Percentiles rank a stretch among this genome's conserved stretches.
Conservation (phyloP, 2,113 vertebrate genomes). For the Phalacrocorax aristotelis region DNA sequence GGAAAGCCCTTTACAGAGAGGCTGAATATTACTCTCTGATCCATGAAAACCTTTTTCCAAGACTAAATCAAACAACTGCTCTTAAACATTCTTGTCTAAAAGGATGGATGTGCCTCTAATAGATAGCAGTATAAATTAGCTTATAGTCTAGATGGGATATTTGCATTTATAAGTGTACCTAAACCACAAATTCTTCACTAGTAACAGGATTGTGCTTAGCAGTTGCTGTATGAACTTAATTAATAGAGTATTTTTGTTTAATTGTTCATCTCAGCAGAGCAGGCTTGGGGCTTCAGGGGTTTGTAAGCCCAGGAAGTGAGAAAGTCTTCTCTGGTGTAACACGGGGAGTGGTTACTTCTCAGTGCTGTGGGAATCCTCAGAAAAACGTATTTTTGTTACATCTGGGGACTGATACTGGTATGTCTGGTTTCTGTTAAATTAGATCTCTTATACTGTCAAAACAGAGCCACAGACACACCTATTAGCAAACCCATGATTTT, state of each 20-base stretch:
- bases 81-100: background rate
- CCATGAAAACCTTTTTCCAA: background rate
- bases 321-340: background rate
- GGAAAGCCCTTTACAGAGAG: background rate
- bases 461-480: background rate
- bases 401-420: background rate
- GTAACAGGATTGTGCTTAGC: background rate
- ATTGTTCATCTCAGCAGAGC: background rate
- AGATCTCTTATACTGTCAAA: background rate
- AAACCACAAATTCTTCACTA: background rate
- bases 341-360: background rate
- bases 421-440: slow-evolving; percentile 12
- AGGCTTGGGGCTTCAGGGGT: background rate
- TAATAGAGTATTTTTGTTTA: background rate
- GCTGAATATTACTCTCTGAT: background rate
- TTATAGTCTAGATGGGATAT: background rate
- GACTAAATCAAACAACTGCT: background rate
- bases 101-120: background rate
- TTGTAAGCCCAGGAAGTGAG: background rate
- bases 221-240: background rate
- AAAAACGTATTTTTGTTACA: background rate
- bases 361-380: slow-evolving; percentile 10
- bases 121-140: background rate
- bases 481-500: background rate
- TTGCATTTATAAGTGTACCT: background rate